Conservation (phyloP, 2,797 vertebrate genomes). For the Cuculus canorus region DNA sequence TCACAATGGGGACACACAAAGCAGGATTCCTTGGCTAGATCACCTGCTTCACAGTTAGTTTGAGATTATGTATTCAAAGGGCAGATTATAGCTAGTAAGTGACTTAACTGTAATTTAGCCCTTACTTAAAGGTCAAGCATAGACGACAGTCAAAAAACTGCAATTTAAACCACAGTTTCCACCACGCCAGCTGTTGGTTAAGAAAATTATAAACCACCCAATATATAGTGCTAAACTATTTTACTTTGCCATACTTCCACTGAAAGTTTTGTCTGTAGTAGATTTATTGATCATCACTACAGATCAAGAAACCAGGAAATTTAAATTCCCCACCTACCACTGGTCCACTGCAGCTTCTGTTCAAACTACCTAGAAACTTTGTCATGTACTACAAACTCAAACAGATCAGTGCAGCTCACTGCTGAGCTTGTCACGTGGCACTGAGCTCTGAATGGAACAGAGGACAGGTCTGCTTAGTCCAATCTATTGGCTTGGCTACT, state of each 20-base stretch:
- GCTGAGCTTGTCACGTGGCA: background rate
- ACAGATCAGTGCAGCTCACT: background rate
- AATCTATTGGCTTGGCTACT: background rate
- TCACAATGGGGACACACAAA: background rate
- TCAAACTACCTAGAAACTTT: background rate
- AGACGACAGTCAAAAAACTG: background rate
- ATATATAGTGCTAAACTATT: background rate
- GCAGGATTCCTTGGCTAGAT: background rate
- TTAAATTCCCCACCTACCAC: background rate
- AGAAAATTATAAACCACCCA: background rate
- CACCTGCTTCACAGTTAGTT: background rate
- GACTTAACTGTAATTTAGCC: background rate
- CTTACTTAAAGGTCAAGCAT: background rate
- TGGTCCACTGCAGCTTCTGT: background rate
- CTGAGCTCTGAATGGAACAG: background rate
- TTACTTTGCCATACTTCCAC: background rate
- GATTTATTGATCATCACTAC: background rate
- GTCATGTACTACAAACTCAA: background rate
- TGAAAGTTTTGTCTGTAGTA: background rate
- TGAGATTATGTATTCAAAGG: background rate
- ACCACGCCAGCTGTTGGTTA: background rate
- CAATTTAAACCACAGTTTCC: background rate
- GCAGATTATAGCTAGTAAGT: background rate
- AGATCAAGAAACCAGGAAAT: background rate
- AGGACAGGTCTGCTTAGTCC: background rate